Evolutionary conservation across 2,888 invertebrate genomes (phyloP).

Genomic region (Amiota minor): DNA sequence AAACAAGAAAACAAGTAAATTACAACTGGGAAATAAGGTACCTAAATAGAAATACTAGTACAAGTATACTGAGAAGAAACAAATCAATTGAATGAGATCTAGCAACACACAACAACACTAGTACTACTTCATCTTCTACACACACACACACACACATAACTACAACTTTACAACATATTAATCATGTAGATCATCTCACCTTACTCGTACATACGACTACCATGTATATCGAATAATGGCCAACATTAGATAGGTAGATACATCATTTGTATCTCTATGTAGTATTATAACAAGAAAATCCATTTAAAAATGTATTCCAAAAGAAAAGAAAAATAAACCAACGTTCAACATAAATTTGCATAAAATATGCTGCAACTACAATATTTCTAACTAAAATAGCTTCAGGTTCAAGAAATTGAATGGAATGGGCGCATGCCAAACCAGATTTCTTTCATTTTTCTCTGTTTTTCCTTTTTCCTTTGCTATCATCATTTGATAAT

Average conservation of each 20-base stretch:
- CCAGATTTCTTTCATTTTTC: slow-evolving; percentile 10
- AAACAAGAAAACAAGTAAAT: neutral
- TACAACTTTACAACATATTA: too few relatives aligned
- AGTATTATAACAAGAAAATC: slow-evolving; percentile 43
- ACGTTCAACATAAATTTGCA: neutral
- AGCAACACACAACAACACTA: neutral
- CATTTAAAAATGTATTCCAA: slow-evolving; percentile 44
- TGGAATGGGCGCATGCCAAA: neutral
- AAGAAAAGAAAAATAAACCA: neutral
- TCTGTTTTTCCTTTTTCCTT: neutral
- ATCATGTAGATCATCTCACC: too few relatives aligned
- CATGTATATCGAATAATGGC: too few relatives aligned
- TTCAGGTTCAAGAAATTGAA: neutral
- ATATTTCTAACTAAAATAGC: neutral
- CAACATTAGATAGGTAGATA: neutral
- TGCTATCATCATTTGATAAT: slow-evolving; percentile 55
- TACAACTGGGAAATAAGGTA: slow-evolving; percentile 15
- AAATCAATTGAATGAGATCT: too few relatives aligned
- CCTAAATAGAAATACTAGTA: neutral
- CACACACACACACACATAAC: too few relatives aligned
- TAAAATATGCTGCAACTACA: slow-evolving; percentile 10
- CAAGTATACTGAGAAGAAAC: neutral
- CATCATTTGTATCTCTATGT: neutral
- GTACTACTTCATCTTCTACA: slow-evolving; percentile 18
- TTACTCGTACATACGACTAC: too few relatives aligned